phyloP scores from a whole-genome alignment of 2,888 invertebrate genomes.

The Leptogaster cylindrica region DNA sequence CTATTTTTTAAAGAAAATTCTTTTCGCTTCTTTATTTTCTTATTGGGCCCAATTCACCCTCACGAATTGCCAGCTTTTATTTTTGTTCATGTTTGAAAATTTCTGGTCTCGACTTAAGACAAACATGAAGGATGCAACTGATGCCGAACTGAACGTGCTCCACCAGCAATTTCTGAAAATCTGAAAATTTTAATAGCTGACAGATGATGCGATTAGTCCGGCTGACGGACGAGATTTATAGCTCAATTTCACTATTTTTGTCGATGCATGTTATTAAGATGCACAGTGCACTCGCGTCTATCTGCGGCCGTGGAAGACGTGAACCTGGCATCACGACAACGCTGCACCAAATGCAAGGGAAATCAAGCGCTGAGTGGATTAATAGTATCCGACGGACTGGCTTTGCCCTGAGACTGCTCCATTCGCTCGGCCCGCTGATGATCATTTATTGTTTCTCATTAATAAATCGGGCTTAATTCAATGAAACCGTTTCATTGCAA shows the following conservation, averaged over 20 bases:
- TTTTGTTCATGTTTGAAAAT: conserved; percentile 17
- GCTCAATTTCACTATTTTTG: conserved; percentile 41
- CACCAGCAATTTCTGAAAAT: conserved; percentile 20
- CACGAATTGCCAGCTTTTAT: no score
- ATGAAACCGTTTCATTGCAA: background rate
- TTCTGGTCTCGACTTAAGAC: conserved; percentile 7
- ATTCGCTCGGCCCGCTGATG: conserved; percentile 18
- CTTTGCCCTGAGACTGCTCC: conserved; percentile 6
- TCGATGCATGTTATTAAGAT: conserved; percentile 28
- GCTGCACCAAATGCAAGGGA: conserved; percentile 2
- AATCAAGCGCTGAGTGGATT: conserved; percentile 32
- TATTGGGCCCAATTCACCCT: background rate
- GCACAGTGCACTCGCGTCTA: conserved; percentile 17
- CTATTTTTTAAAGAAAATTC: background rate
- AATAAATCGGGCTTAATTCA: conserved; percentile 19
- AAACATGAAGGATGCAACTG: conserved; percentile 7
- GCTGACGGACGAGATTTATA: conserved; percentile 40
- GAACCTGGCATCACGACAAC: background rate
- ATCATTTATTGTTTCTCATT: conserved; percentile 35
- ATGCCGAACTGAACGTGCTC: conserved; percentile 22
- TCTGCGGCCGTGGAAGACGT: background rate
- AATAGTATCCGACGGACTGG: conserved; percentile 30
- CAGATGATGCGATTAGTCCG: conserved; percentile 47
- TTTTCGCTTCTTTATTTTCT: background rate
- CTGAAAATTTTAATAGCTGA: conserved; percentile 45